Percentiles rank a stretch among this genome's conserved stretches.
These are phyloP conservation scores for Caenorhabditis sp. DNA, from an alignment of 2,888 invertebrate genomes.

Conservation along the genomic window DNA sequence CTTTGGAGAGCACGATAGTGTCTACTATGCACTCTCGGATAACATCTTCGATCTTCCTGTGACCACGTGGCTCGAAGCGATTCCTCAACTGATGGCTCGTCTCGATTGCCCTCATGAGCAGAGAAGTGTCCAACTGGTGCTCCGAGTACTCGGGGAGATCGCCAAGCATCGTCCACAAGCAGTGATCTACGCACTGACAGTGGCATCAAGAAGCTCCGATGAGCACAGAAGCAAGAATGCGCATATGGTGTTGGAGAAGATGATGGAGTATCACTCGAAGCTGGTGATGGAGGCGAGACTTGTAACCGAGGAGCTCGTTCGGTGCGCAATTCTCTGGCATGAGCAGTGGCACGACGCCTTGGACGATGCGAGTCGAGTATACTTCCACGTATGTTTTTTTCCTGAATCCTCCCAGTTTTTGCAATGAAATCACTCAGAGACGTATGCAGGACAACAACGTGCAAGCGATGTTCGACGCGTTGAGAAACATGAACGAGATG, in stretches of 20 bases:
- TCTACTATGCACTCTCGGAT: constrained; percentile 91
- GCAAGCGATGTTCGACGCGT: constrained; percentile 95
- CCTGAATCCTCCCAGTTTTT: not conserved
- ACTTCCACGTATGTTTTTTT: constrained; percentile 89
- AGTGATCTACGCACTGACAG: constrained; percentile 96
- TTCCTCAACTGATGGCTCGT: constrained; percentile 97
- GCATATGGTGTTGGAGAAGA: constrained; percentile 94
- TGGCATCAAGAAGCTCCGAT: constrained; percentile 95
- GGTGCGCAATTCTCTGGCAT: constrained; percentile 95
- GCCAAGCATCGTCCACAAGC: constrained; percentile 98
- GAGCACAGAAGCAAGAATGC: constrained; percentile 92
- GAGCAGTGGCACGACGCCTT: constrained; percentile 99
- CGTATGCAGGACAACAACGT: constrained; percentile 93
- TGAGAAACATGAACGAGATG: constrained; percentile 96
- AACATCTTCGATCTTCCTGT: constrained; percentile 24
- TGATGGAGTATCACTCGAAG: constrained; percentile 94
- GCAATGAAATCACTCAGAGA: constrained; percentile 48
- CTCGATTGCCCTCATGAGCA: constrained; percentile 93
- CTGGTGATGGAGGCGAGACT: constrained; percentile 90
- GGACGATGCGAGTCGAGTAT: constrained; percentile 86
- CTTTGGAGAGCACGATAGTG: constrained; percentile 91
- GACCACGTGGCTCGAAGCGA: constrained; percentile 85
- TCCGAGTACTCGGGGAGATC: constrained; percentile 90
- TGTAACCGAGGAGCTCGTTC: constrained; percentile 93
- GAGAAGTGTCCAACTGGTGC: constrained; percentile 91